Evolutionary conservation across 1,140 invertebrate species (phyloP).

Genomic region (Apis dorsata): DNA sequence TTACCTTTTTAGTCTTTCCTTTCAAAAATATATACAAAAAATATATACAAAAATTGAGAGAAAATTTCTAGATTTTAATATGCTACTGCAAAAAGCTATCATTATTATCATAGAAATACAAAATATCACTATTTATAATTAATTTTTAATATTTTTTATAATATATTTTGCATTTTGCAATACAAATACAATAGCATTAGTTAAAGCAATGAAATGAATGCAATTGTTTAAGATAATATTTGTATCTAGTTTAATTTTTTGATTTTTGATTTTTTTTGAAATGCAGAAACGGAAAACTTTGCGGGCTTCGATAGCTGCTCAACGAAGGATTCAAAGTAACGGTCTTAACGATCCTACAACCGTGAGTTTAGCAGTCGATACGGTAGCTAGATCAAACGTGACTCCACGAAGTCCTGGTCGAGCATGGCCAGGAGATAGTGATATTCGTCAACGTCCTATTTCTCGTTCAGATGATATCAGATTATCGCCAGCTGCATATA

Average conservation of each 20-base stretch:
- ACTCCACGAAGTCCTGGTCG: slow-evolving; percentile 79
- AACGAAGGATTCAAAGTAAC: slow-evolving; percentile 89
- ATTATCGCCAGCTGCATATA: slow-evolving; percentile 70
- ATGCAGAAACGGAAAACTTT: slow-evolving; percentile 91
- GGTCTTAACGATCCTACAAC: slow-evolving; percentile 88
- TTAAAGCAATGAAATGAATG: not conserved
- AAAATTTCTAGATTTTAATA: not conserved
- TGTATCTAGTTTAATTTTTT: not conserved
- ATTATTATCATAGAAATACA: slow-evolving; percentile 12
- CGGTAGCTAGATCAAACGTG: slow-evolving; percentile 74
- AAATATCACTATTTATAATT: slow-evolving; percentile 10
- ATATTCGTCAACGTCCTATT: slow-evolving; percentile 72
- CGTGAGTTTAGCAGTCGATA: slow-evolving; percentile 88
- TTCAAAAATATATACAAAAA: not conserved
- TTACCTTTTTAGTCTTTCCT: not conserved
- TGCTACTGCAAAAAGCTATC: not conserved
- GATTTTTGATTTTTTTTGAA: slow-evolving; percentile 28
- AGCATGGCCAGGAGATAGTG: slow-evolving; percentile 84
- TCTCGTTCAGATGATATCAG: slow-evolving; percentile 67
- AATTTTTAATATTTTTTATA: not conserved
- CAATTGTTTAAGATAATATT: not conserved
- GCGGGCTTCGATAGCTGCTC: slow-evolving; percentile 86
- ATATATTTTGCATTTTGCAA: not conserved
- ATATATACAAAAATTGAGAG: not conserved
- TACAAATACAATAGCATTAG: slow-evolving; percentile 19